Evolutionary conservation across 2,888 invertebrate species (phyloP), one percentile per base, ranked within the genome.

Genomic region (Habroteleia sp.): DNA sequence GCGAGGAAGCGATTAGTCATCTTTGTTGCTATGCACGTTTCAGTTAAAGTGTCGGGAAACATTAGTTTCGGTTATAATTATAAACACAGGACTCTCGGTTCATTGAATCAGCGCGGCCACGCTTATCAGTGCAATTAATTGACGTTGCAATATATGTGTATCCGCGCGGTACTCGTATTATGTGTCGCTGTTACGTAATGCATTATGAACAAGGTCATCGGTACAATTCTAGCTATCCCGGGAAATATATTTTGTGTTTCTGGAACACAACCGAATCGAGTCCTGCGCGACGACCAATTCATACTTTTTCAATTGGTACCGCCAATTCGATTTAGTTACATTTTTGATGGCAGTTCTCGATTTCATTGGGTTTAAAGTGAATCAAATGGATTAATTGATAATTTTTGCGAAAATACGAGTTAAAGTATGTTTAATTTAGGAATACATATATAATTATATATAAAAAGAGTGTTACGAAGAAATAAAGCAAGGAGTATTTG

Each of bases 11-110:
- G 54, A 62, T 71, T 71, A 60, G 60, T 66, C 44, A 48, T 44
- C 31, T 69, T 50, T 29, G 68, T 39, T 14, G 35, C 20, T 10
- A 27, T 16, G 37, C 31, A 16, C 33, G 29, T 41, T 50, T 41
- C 48, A 7, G 8, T 54, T 41, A 8, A 46, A 71, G 54, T 71
- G 69, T 54, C 39, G 54, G 27, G 31, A 37, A 54, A 39, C 60
- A 62, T 71, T 71, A 54, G 39, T 71, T 71, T 52, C 17, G 31
- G 27, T 44, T 60, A 50, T 69, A 44, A 60, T 69, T 69, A 52
- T 39, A 60, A 52, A 60, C 60, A 52, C 44, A 10, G 35, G 58
- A 23, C 35, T 42, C 16, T 20, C 35, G 50, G 27, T 58, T 69
- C 60, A 60, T 60, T 52, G 58, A 54, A 44, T 62, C 54, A 62